Conservation (phyloP, 2,113 vertebrate species). For the Lepisosteus oculatus region DNA sequence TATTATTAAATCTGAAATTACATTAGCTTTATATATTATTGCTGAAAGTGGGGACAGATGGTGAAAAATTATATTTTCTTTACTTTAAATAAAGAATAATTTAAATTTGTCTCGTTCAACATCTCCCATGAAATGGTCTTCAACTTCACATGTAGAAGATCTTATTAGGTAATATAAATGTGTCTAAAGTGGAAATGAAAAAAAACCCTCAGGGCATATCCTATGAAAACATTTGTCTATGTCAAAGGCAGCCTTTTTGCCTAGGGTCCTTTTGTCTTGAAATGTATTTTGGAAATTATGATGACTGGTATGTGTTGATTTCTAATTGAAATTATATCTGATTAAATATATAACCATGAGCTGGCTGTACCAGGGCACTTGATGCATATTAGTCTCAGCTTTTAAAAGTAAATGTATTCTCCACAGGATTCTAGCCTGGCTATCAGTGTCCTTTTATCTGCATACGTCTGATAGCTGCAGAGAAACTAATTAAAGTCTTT, state of each 20-base stretch:
- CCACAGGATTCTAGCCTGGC: background rate
- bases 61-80: too few species aligned
- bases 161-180: too few species aligned
- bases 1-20: too few species aligned
- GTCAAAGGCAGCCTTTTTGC: background rate
- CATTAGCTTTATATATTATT: too few species aligned
- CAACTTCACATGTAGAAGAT: too few species aligned
- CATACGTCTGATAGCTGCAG: background rate
- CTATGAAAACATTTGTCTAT: background rate
- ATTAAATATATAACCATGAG: background rate
- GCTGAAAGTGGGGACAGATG: too few species aligned
- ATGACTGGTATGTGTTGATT: background rate
- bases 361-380: background rate
- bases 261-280: background rate
- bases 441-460: background rate
- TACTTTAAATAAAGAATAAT: too few species aligned
- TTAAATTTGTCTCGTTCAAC: too few species aligned
- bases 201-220: background rate
- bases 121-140: too few species aligned
- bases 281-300: background rate
- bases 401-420: conserved; percentile 7
- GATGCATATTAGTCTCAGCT: background rate
- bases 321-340: background rate
- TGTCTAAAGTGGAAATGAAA: too few species aligned
- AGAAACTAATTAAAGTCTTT: conserved; percentile 2